Evolutionary conservation across 2,797 vertebrate species (phyloP), one percentile per base, ranked within the genome.

Genomic region (Labeo calbasu): DNA sequence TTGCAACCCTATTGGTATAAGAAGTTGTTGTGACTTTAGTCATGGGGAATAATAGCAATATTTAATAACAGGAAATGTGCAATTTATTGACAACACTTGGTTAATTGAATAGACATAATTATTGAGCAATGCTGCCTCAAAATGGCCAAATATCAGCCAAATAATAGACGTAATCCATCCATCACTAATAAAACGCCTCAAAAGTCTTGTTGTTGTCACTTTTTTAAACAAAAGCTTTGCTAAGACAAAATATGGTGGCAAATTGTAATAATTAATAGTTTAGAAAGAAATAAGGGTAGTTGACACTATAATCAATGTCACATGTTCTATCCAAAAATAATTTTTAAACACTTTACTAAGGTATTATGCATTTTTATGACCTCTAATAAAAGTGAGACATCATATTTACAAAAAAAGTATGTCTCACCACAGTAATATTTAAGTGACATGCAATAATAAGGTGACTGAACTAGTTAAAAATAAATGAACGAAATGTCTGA

Each of bases 31-130:
- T 79, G 77, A 79, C 28, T 43, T 14, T 3, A 73, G 12, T 57
- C 61, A 69, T 79, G 5, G 53, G 82, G 65, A 81, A 85, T 25
- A 59, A 46, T 36, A 55, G 55, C 71, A 59, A 81, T 36, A 36
- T 36, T 36, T 36, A 5, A 36, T 36, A 36, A 36, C 32, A 36
- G 32, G 32, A 36, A 36, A 36, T 36, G 32, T 5, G 32, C 32
- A 36, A 36, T 36, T 36, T 5, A 36, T 36, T 36, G 32, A 36
- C 32, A 36, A 36, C 4, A 36, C 32, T 36, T 32, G 1, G 28
- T 32, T 36, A 36, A 36, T 36, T 36, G 32, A 4, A 4, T 36
- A 36, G 32, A 36, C 32, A 36, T 36, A 36, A 36, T 4, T 36
- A 36, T 36, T 36, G 32, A 36, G 32, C 32, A 36, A 36, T 25